These are phyloP conservation scores for Drosophila parabipectinata DNA, from an alignment of 1,140 invertebrate genomes.

Conservation along the genomic window DNA sequence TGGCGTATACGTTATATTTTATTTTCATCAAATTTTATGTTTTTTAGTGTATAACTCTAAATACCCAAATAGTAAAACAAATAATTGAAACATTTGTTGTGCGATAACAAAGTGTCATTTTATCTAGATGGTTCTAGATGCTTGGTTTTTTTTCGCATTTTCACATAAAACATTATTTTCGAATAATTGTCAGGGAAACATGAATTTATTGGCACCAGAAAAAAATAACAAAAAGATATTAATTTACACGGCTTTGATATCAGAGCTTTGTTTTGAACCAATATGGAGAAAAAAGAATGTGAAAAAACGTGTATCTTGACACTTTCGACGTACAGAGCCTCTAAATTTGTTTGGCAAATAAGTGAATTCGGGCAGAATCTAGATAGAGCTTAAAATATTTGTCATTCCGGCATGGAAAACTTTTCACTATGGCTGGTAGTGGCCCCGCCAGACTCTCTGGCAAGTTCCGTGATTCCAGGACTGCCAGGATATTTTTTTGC, in stretches of 20 bases:
- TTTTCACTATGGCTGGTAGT: constrained; percentile 26
- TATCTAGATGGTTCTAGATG: background rate
- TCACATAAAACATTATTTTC: constrained; percentile 8
- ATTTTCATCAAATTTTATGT: background rate
- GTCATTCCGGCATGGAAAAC: constrained; percentile 28
- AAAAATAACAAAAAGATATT: constrained; percentile 1
- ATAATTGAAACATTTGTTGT: constrained; percentile 4
- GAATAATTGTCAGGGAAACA: constrained; percentile 1
- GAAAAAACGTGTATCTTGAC: constrained; percentile 24
- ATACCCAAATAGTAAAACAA: background rate
- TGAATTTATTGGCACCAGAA: background rate
- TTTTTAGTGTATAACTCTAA: background rate
- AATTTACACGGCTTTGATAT: constrained; percentile 19
- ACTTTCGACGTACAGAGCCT: constrained; percentile 11
- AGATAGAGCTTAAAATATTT: constrained; percentile 51
- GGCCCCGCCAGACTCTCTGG: constrained; percentile 1
- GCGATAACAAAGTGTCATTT: constrained; percentile 1
- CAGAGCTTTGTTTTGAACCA: constrained; percentile 17
- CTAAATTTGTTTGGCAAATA: constrained; percentile 37
- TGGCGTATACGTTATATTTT: constrained; percentile 25
- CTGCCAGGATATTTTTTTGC: background rate
- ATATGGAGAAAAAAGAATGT: constrained; percentile 8
- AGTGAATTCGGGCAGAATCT: constrained; percentile 42
- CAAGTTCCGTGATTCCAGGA: constrained; percentile 14
- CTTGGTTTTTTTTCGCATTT: background rate